A percentile compares a stretch with the other conserved stretches of the same genome.
phyloP scores from a whole-genome alignment of 2,888 invertebrate species.

The Synanthedon tipuliformis region DNA sequence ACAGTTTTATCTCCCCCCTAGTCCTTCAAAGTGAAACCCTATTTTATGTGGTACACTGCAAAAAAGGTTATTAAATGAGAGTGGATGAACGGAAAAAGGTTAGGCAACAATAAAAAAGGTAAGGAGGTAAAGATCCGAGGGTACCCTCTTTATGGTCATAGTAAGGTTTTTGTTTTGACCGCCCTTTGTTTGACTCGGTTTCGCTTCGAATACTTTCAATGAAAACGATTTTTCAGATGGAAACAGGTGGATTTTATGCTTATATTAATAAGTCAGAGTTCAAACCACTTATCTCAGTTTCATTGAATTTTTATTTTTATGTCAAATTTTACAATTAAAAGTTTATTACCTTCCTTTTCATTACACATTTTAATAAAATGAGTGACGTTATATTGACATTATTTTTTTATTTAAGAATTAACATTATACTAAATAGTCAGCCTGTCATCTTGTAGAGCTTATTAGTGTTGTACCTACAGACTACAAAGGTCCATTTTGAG shows the following conservation, averaged over 20 bases:
- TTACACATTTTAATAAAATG: too few relatives aligned
- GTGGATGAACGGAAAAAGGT: slow-evolving; percentile 52
- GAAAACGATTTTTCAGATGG: slow-evolving; percentile 45
- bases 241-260: slow-evolving; percentile 28
- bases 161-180: slow-evolving; percentile 36
- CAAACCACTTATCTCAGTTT: slow-evolving; percentile 1
- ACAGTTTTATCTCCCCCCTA: too few relatives aligned
- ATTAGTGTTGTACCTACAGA: too few relatives aligned
- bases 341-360: too few relatives aligned
- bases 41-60: slow-evolving; percentile 27
- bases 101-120: slow-evolving; percentile 49
- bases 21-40: slow-evolving; percentile 17
- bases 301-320: not conserved
- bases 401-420: too few relatives aligned
- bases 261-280: slow-evolving; percentile 7
- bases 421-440: too few relatives aligned
- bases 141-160: slow-evolving; percentile 31
- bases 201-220: slow-evolving; percentile 36
- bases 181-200: slow-evolving; percentile 17
- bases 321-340: too few relatives aligned
- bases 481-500: too few relatives aligned
- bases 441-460: too few relatives aligned
- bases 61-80: slow-evolving; percentile 45
- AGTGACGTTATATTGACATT: too few relatives aligned
- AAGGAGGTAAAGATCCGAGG: slow-evolving; percentile 38